These are phyloP conservation scores for Lutjanus argentimaculatus DNA, from an alignment of 2,797 vertebrate species.

Conservation along the genomic window DNA sequence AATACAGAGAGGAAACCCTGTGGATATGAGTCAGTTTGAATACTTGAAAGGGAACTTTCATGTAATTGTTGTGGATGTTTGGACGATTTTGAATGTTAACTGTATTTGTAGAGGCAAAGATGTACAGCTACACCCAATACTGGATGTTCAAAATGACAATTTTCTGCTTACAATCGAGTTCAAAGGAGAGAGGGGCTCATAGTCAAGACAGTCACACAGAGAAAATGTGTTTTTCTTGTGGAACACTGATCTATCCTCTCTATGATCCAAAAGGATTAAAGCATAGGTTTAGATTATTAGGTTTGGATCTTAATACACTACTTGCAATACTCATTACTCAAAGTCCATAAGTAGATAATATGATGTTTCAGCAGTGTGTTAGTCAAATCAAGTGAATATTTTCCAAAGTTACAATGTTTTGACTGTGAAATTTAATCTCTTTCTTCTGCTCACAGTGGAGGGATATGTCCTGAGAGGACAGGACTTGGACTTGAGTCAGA, in stretches of 20 bases:
- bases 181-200: background rate
- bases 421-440: too few species aligned
- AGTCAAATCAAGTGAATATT: background rate
- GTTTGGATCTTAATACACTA: too few species aligned
- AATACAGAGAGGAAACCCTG: conserved; percentile 12
- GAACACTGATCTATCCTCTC: background rate
- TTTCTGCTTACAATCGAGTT: conserved; percentile 19
- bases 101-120: conserved; percentile 11
- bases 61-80: conserved; percentile 33
- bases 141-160: conserved; percentile 1
- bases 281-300: background rate
- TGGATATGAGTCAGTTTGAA: background rate
- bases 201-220: background rate
- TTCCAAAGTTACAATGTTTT: too few species aligned
- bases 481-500: too few species aligned
- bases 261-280: background rate
- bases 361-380: background rate
- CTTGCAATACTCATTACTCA: too few species aligned
- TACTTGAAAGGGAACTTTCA: conserved; percentile 38
- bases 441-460: too few species aligned
- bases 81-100: conserved; percentile 23
- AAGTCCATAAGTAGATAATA: too few species aligned
- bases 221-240: background rate
- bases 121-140: conserved; percentile 1
- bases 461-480: too few species aligned